These are phyloP conservation scores for Steinernema feltiae DNA, from an alignment of 1,140 invertebrate species.

Conservation along the genomic window DNA sequence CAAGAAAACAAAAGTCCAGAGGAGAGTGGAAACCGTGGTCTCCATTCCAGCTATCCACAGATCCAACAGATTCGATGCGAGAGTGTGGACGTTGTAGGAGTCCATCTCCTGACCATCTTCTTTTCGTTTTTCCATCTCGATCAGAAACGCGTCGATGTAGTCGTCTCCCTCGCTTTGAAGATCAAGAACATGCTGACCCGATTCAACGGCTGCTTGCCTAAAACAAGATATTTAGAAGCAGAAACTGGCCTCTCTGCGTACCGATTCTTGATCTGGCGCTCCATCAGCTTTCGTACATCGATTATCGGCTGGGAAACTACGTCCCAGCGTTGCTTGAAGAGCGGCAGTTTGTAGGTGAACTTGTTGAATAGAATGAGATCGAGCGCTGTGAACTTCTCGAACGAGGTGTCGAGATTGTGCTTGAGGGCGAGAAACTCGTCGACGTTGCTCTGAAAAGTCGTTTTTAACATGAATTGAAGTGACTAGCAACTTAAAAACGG, in stretches of 20 bases:
- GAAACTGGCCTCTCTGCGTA: background rate
- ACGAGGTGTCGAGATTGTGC: background rate
- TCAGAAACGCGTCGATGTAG: slow-evolving; percentile 62
- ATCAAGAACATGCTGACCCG: slow-evolving; percentile 58
- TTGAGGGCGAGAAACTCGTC: slow-evolving; percentile 16
- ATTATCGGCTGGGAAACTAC: slow-evolving; percentile 39
- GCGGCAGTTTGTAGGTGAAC: background rate
- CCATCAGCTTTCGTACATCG: slow-evolving; percentile 24
- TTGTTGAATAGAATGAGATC: background rate
- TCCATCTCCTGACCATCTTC: background rate
- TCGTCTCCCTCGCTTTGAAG: slow-evolving; percentile 57
- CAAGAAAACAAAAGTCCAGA: slow-evolving; percentile 28
- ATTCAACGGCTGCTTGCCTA: slow-evolving; percentile 38
- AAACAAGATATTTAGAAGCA: background rate
- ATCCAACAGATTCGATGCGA: slow-evolving; percentile 18
- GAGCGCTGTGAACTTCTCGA: background rate
- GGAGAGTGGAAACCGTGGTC: slow-evolving; percentile 43
- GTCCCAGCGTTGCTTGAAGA: slow-evolving; percentile 49
- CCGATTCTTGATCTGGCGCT: slow-evolving; percentile 15
- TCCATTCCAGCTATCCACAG: slow-evolving; percentile 36
- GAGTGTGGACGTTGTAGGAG: slow-evolving; percentile 15
- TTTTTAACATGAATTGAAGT: slow-evolving; percentile 38
- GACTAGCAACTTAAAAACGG: too few species aligned
- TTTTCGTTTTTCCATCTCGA: slow-evolving; percentile 57
- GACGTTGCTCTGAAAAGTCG: slow-evolving; percentile 31